Conservation (phyloP, 2,113 vertebrate species). For the Vidua macroura region DNA sequence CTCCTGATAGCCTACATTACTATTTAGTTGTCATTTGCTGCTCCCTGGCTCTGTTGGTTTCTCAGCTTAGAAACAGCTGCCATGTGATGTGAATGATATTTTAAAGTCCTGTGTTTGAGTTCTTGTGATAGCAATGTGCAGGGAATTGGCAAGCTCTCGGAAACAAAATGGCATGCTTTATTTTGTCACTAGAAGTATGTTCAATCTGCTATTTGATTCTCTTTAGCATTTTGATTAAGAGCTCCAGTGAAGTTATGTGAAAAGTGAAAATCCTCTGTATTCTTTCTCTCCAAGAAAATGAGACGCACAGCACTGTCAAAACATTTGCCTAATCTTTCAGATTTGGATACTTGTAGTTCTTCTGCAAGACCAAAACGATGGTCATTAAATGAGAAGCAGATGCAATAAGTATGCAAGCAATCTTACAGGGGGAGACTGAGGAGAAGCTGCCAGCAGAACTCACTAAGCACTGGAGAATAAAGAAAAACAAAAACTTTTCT, state of each 20-base stretch:
- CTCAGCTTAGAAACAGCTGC: slow-evolving; percentile 42
- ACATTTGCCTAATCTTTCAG: slow-evolving; percentile 79
- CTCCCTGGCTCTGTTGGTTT: slow-evolving; percentile 15
- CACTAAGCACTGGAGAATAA: slow-evolving; percentile 59
- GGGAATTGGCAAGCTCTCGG: slow-evolving; percentile 49
- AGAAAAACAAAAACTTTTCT: slow-evolving; percentile 62
- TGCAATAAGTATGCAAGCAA: slow-evolving; percentile 62
- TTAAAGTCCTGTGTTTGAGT: slow-evolving; percentile 49
- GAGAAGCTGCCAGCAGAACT: slow-evolving; percentile 65
- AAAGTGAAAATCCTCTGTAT: slow-evolving; percentile 63
- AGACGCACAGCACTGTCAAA: slow-evolving; percentile 72
- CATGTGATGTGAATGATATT: slow-evolving; percentile 47
- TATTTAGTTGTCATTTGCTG: neutral
- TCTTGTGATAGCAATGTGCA: slow-evolving; percentile 37
- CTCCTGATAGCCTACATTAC: neutral
- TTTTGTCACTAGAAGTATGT: slow-evolving; percentile 63
- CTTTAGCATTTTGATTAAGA: slow-evolving; percentile 64
- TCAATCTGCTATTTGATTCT: slow-evolving; percentile 56
- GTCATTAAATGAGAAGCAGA: slow-evolving; percentile 78
- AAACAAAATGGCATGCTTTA: slow-evolving; percentile 53
- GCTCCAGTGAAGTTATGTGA: slow-evolving; percentile 42
- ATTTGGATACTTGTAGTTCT: slow-evolving; percentile 67
- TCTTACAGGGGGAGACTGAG: slow-evolving; percentile 39
- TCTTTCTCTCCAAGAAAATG: slow-evolving; percentile 52
- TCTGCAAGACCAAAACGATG: slow-evolving; percentile 77